phyloP scores from a whole-genome alignment of 2,113 vertebrate genomes.

The Prinia subflava region DNA sequence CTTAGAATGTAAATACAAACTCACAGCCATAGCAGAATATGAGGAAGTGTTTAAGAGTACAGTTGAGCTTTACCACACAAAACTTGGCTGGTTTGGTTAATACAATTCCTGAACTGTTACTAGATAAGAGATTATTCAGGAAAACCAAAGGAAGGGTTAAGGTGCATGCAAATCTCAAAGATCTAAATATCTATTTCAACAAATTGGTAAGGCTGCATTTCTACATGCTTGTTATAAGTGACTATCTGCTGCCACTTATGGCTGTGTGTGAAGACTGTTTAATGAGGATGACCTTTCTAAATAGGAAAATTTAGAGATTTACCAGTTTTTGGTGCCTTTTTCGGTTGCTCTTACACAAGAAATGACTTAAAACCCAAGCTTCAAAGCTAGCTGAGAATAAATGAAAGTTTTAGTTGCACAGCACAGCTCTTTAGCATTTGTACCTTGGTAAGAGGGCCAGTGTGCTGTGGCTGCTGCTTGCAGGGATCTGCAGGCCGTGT shows the following conservation, averaged over 20 bases:
- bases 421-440: not conserved
- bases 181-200: not conserved
- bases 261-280: conserved; percentile 13
- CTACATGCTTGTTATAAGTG: not conserved
- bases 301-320: conserved; percentile 36
- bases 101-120: not conserved
- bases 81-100: not conserved
- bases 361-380: not conserved
- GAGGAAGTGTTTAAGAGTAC: not conserved
- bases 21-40: not conserved
- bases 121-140: not conserved
- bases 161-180: not conserved
- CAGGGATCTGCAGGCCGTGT: not conserved
- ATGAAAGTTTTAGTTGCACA: not conserved
- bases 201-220: not conserved
- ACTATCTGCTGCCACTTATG: conserved; percentile 45
- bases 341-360: not conserved
- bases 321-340: conserved; percentile 35
- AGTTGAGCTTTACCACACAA: not conserved
- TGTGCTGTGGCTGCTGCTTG: not conserved
- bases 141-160: conserved; percentile 13
- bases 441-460: not conserved
- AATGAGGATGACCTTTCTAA: conserved; percentile 54
- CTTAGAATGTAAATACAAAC: not conserved
- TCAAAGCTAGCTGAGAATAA: not conserved